Base-by-base conservation (phyloP, 2,113 vertebrate genomes). In the Leptocoma aspasia region DNA sequence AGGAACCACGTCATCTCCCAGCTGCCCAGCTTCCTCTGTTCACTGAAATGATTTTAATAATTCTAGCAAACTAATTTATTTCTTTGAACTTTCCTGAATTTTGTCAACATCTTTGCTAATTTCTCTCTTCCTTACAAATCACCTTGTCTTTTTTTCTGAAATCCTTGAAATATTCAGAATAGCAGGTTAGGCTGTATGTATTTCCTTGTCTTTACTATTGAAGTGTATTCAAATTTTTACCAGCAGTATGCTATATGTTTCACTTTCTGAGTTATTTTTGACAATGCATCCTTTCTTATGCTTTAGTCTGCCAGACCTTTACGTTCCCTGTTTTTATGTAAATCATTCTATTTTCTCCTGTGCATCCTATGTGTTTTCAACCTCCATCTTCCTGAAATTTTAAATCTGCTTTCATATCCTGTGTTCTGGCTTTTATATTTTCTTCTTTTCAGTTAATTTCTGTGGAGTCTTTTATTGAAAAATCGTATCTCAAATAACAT, bases 1-100 rank as follows among this genome's bases (percentile, higher is more conserved):
- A 59, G 71, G 21, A 76, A 30, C 3, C 1, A 0, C 35, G 31
- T 63, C 1, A 0, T 71, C 3, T 71, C 9, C 33, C 9, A 11
- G 10, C 17, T 66, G 23, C 27, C 19, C 47, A 73, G 4, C 13
- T 31, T 80, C 24, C n/a, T 42, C 63, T 89, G 14, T 60, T 80
- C 31, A 33, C 39, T 52, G 42, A 86, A 90, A 60, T 69, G 35
- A 88, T 86, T 63, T 75, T 84, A 66, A 50, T 52, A 60, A 52
- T 63, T 82, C 45, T 65, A 56, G 17, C 30, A 13, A 64, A 61
- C 2, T 61, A 39, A 23, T 89, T 92, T 86, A 57, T 44, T 19
- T 71, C 59, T 84, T 59, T 59, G n/a, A 90, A n/a, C 15, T 22
- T 89, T 87, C 23, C 13, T 50, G n/a, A 60, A 71, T 69, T 66